These are phyloP conservation scores for Agrilus planipennis DNA, from an alignment of 1,140 invertebrate genomes.

Conservation along the genomic window DNA sequence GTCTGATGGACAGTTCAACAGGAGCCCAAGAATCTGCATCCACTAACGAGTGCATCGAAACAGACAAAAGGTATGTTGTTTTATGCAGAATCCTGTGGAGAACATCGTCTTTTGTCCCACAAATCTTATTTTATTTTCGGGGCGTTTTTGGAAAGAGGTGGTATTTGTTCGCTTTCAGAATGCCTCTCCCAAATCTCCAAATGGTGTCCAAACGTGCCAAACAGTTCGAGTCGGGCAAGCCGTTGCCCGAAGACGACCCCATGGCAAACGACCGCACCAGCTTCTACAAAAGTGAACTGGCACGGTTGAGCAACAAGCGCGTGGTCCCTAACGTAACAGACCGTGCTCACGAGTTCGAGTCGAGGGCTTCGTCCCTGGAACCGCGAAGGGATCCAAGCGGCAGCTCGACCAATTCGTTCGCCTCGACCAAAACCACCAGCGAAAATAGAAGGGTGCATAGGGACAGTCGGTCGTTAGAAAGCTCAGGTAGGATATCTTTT, in stretches of 20 bases:
- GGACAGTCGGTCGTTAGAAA: constrained; percentile 37
- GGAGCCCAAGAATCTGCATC: too few species aligned
- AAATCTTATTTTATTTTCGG: too few species aligned
- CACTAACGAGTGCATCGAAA: too few species aligned
- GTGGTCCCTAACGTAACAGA: constrained; percentile 63
- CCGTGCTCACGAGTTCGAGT: constrained; percentile 62
- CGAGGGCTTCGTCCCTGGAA: constrained; percentile 35
- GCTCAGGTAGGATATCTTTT: constrained; percentile 28
- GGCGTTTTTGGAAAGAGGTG: too few species aligned
- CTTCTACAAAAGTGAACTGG: constrained; percentile 59
- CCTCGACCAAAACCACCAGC: too few species aligned
- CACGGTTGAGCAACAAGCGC: constrained; percentile 52
- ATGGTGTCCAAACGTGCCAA: constrained; percentile 57
- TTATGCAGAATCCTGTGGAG: too few species aligned
- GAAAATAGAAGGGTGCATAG: constrained; percentile 27
- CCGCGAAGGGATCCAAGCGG: constrained; percentile 18
- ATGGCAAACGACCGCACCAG: constrained; percentile 47
- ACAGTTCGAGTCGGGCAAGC: constrained; percentile 53
- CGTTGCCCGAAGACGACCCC: constrained; percentile 43
- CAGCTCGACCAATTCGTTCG: constrained; percentile 15
- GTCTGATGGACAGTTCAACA: too few species aligned
- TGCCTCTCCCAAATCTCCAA: constrained; percentile 41
- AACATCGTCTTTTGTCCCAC: too few species aligned
- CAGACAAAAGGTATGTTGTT: too few species aligned
- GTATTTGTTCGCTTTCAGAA: constrained; percentile 36